phyloP scores from a whole-genome alignment of 2,113 vertebrate genomes.

The Channa argus region DNA sequence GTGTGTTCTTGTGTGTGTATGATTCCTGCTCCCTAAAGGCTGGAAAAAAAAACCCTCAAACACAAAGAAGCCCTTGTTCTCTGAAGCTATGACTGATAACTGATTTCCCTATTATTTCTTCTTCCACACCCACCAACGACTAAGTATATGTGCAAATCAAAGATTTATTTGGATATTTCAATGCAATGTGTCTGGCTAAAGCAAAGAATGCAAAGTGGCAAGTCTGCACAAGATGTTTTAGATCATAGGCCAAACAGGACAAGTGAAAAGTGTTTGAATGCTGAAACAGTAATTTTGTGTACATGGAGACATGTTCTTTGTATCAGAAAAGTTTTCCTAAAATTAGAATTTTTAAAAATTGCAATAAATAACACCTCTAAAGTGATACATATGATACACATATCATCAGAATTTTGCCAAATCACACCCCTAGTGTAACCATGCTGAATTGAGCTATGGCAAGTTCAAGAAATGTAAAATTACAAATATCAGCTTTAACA shows the following conservation, averaged over 20 bases:
- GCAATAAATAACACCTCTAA: too few species aligned
- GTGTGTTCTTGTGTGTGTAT: conserved; percentile 14
- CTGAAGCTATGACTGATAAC: conserved; percentile 56
- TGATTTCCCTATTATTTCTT: conserved; percentile 41
- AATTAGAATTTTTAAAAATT: too few species aligned
- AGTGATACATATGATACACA: too few species aligned
- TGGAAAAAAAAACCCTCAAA: conserved; percentile 23
- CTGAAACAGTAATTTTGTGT: background rate
- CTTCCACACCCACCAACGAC: conserved; percentile 22
- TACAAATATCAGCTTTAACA: too few species aligned
- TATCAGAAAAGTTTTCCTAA: too few species aligned
- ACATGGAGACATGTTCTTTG: too few species aligned
- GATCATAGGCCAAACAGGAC: background rate
- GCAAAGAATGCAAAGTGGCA: background rate
- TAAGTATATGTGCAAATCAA: conserved; percentile 2
- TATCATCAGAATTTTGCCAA: too few species aligned
- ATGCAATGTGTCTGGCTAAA: background rate
- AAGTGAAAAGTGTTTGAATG: background rate
- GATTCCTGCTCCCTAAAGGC: conserved; percentile 50
- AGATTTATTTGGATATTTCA: conserved; percentile 18
- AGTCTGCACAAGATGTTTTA: background rate
- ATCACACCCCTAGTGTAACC: too few species aligned
- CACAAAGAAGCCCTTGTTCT: conserved; percentile 64
- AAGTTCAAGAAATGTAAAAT: too few species aligned
- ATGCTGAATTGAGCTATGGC: too few species aligned